phyloP scores from a whole-genome alignment of 2,888 invertebrate genomes.

The Thecophora atra region DNA sequence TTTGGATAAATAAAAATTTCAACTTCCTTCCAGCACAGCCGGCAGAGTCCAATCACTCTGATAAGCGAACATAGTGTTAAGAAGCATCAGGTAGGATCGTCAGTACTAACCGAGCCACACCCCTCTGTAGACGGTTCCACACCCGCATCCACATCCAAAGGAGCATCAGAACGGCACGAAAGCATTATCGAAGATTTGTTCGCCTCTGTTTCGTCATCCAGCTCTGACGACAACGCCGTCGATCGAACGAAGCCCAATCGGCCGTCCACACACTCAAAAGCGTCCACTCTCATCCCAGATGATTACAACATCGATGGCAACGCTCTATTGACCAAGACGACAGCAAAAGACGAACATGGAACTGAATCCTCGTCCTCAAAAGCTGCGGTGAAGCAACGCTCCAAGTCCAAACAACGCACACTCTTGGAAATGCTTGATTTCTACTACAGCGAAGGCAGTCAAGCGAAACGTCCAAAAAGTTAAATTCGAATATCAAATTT shows the following conservation, averaged over 20 bases:
- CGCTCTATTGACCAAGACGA: not conserved
- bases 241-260: not conserved
- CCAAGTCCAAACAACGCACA: conserved; percentile 53
- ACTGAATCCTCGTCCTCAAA: conserved; percentile 31
- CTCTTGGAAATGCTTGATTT: conserved; percentile 63
- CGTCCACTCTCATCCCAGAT: conserved; percentile 37
- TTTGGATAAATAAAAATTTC: not conserved
- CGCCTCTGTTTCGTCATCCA: conserved; percentile 38
- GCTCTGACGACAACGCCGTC: conserved; percentile 24
- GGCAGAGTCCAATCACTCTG: conserved; percentile 25
- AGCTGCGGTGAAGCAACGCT: conserved; percentile 21
- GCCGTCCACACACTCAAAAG: not conserved
- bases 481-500: not conserved
- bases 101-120: conserved; percentile 8
- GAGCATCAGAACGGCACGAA: conserved; percentile 30
- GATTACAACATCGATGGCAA: conserved; percentile 39
- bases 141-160: conserved; percentile 38
- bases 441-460: conserved; percentile 55
- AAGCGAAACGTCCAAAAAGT: conserved; percentile 36
- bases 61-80: conserved; percentile 11
- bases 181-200: conserved; percentile 47
- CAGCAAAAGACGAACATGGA: conserved; percentile 19
- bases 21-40: conserved; percentile 48
- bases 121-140: conserved; percentile 10
- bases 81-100: conserved; percentile 28